Conservation (phyloP, 2,888 invertebrate species). For the Microctonus hyperodae region DNA sequence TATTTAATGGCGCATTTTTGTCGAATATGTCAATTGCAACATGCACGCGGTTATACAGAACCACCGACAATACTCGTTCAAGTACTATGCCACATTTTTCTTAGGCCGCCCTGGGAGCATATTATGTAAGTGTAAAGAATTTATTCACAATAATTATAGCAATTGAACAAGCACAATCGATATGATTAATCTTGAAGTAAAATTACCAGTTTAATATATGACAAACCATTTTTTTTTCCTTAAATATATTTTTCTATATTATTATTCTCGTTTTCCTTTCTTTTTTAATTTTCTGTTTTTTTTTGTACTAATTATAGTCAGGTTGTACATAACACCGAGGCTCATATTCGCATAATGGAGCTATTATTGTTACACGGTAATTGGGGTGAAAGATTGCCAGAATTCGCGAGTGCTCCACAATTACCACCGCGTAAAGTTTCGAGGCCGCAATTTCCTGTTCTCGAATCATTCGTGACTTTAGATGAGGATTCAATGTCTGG, state of each 20-base stretch:
- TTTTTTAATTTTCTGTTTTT: too few relatives aligned
- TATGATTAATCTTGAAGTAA: neutral
- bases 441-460: slow-evolving; percentile 58
- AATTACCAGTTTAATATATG: neutral
- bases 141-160: neutral
- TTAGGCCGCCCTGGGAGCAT: slow-evolving; percentile 79
- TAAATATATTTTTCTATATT: neutral
- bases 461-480: slow-evolving; percentile 51
- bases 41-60: slow-evolving; percentile 70
- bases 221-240: neutral
- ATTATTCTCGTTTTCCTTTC: neutral
- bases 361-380: slow-evolving; percentile 72
- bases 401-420: slow-evolving; percentile 71
- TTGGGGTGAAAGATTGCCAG: slow-evolving; percentile 74
- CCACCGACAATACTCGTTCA: slow-evolving; percentile 74
- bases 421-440: slow-evolving; percentile 72
- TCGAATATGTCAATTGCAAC: slow-evolving; percentile 74
- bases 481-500: slow-evolving; percentile 49
- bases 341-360: slow-evolving; percentile 77
- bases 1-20: slow-evolving; percentile 76
- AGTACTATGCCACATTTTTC: slow-evolving; percentile 75
- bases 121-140: slow-evolving; percentile 69
- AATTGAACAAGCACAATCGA: neutral
- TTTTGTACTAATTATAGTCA: slow-evolving; percentile 68
- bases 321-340: slow-evolving; percentile 77